phyloP scores from a whole-genome alignment of 2,888 invertebrate species.

The Platynereis dumerilii region DNA sequence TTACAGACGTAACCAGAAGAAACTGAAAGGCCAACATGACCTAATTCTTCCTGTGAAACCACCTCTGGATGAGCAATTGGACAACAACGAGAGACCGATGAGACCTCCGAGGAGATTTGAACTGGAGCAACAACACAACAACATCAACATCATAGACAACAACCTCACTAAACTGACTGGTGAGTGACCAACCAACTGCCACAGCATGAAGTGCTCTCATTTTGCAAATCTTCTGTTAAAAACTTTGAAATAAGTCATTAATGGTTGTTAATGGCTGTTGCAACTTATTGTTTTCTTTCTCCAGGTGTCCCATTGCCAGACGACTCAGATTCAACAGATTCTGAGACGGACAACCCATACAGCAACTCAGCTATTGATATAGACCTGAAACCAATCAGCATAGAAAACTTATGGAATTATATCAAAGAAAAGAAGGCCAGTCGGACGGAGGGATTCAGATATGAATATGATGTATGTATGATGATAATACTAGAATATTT shows the following conservation, averaged over 20 bases:
- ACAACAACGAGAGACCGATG: neutral
- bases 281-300: too few species aligned
- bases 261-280: too few species aligned
- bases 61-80: neutral
- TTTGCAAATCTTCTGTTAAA: too few species aligned
- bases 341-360: slow-evolving; percentile 22
- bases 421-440: slow-evolving; percentile 55
- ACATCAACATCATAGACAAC: neutral
- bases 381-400: slow-evolving; percentile 48
- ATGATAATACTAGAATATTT: neutral
- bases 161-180: too few species aligned
- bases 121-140: slow-evolving; percentile 1
- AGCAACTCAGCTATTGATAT: slow-evolving; percentile 47
- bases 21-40: too few species aligned
- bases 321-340: too few species aligned
- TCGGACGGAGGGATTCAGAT: slow-evolving; percentile 50
- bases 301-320: too few species aligned
- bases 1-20: too few species aligned
- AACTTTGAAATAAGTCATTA: too few species aligned
- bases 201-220: too few species aligned
- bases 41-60: neutral
- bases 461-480: slow-evolving; percentile 54
- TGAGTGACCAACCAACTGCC: too few species aligned
- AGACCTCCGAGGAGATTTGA: slow-evolving; percentile 7
- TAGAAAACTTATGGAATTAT: slow-evolving; percentile 60